phyloP scores from a whole-genome alignment of 2,888 invertebrate genomes.

The Isotomurus palustris region DNA sequence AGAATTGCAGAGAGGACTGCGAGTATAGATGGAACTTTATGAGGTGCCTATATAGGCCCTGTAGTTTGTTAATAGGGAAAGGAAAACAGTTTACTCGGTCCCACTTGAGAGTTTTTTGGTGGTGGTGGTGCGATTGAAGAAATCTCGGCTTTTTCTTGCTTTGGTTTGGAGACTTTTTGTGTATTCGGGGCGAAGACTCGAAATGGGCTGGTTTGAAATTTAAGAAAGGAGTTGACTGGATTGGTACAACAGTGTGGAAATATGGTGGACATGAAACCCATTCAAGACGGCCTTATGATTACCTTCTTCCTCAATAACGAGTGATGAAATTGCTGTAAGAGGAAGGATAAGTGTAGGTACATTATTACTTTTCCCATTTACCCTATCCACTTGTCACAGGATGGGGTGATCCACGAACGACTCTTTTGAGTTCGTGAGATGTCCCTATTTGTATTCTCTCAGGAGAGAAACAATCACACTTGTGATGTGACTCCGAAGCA shows the following conservation, averaged over 20 bases:
- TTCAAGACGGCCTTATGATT: conserved; percentile 46
- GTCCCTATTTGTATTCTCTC: not conserved
- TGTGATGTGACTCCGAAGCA: too few species aligned
- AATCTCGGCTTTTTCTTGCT: conserved; percentile 8
- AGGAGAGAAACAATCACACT: not conserved
- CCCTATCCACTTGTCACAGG: not conserved
- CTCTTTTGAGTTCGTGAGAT: not conserved
- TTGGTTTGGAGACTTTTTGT: conserved; percentile 13
- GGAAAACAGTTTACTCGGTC: too few species aligned
- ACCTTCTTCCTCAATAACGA: conserved; percentile 47
- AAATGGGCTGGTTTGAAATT: conserved; percentile 18
- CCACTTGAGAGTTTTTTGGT: too few species aligned
- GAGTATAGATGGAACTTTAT: too few species aligned
- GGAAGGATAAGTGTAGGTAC: conserved; percentile 25
- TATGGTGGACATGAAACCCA: conserved; percentile 26
- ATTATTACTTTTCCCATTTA: not conserved
- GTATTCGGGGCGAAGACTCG: conserved; percentile 17
- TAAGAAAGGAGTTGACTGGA: not conserved
- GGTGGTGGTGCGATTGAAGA: too few species aligned
- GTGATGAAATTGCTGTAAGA: conserved; percentile 45
- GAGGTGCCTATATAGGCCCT: too few species aligned
- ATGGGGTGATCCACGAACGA: not conserved
- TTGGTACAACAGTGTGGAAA: not conserved
- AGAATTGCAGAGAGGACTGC: too few species aligned
- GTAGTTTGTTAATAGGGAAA: too few species aligned